Evolutionary conservation across 2,888 invertebrate genomes (phyloP), one percentile per base, ranked within the genome.

Genomic region (Drosophila borealis): DNA sequence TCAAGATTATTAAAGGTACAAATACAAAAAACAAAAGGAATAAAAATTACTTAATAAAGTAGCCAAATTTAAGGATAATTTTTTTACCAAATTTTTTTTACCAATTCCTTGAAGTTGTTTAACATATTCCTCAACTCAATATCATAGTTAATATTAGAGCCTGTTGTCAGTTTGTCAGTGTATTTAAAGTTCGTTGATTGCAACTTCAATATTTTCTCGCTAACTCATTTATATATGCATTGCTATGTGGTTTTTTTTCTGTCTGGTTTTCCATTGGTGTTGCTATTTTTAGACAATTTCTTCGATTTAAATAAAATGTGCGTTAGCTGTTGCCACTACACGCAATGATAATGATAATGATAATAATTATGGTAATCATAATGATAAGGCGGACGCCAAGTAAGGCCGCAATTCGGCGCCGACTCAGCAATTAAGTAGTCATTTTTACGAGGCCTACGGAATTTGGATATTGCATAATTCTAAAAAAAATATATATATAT

Each of bases 201-300:
- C 3, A 9, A 13, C 2, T 21, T 17, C 1, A 39, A 34, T 25
- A 41, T 34, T 55, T 59, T 49, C 48, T 45, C 10, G 45, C 57
- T 60, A 60, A 54, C 48, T 65, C 64, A 59, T 63, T 54, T 65
- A 57, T 70, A 50, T 59, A 48, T 59, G 44, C n/a, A 33, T 57
- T 41, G 48, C n/a, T 62, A 50, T 49, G 62, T 63, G 59, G 46
- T 60, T 66, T 78, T 67, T 45, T 61, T 57, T 70, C 60, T 54
- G 50, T 57, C 48, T 53, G 63, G 49, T 65, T 74, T 57, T 60
- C 44, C 59, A 63, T 57, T 59, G 60, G 49, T 10, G 29, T 29
- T 48, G 49, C 84, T 84, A 87, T 89, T 84, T 87, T 81, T 87
- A 87, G 82, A 76, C 39, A 80, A 84, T 84, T 88, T 82, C 87